Evolutionary conservation across 1,140 invertebrate species (phyloP).

Genomic region (Drosophila simulans): DNA sequence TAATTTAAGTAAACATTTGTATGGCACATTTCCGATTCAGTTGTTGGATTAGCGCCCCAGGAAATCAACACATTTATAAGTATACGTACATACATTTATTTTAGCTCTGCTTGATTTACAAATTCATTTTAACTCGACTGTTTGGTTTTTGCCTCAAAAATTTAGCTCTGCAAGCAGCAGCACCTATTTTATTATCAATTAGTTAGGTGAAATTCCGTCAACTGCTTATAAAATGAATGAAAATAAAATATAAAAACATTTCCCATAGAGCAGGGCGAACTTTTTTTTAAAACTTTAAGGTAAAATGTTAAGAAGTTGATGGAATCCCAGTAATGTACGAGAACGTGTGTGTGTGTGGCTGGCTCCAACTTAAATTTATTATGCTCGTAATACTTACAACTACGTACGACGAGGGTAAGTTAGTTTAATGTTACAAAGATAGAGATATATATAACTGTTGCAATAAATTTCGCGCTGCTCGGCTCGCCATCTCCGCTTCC

Average conservation of each 20-base stretch:
- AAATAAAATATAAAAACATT: neutral
- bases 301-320: conserved; percentile 14
- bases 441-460: conserved; percentile 47
- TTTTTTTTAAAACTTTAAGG: neutral
- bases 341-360: conserved; percentile 46
- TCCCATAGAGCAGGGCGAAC: neutral
- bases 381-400: conserved; percentile 73
- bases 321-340: conserved; percentile 25
- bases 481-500: conserved; percentile 16
- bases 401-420: conserved; percentile 62
- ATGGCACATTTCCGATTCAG: conserved; percentile 9
- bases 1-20: conserved; percentile 31
- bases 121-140: conserved; percentile 27
- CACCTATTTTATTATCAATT: conserved; percentile 12
- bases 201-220: conserved; percentile 1
- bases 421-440: conserved; percentile 54
- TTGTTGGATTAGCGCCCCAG: conserved; percentile 28
- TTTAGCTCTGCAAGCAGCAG: conserved; percentile 26
- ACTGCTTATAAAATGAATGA: conserved; percentile 8
- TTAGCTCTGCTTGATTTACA: conserved; percentile 30
- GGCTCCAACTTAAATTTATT: conserved; percentile 74
- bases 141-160: conserved; percentile 10
- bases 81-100: conserved; percentile 46
- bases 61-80: conserved; percentile 28
- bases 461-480: conserved; percentile 22